These are phyloP conservation scores for Sylvicola fuscatus DNA, from an alignment of 2,888 invertebrate genomes.

Conservation along the genomic window DNA sequence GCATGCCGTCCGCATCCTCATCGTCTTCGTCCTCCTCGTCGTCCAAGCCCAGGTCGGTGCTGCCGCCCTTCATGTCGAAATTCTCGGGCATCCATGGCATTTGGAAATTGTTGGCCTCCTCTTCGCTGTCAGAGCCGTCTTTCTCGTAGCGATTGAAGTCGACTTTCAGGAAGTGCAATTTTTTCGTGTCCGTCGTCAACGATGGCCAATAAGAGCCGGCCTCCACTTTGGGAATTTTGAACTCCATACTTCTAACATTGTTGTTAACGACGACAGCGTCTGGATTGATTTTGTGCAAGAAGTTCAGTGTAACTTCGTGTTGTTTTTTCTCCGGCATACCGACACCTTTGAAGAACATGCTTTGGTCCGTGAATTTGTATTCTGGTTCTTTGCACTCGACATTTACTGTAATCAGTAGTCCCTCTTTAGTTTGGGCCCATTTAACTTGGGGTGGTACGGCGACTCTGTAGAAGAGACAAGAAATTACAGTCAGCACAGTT, in stretches of 20 bases:
- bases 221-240: constrained; percentile 44
- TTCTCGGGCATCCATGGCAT: background rate
- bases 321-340: constrained; percentile 67
- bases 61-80: background rate
- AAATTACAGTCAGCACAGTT: too few relatives aligned
- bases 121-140: constrained; percentile 83
- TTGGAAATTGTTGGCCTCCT: constrained; percentile 21
- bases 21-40: background rate
- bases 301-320: constrained; percentile 73
- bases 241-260: constrained; percentile 54
- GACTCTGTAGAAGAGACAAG: too few relatives aligned
- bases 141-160: constrained; percentile 98
- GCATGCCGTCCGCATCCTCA: background rate
- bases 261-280: constrained; percentile 53
- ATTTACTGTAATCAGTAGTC: constrained; percentile 74
- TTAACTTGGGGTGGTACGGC: constrained; percentile 56
- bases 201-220: constrained; percentile 73
- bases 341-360: constrained; percentile 63
- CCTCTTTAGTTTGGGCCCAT: constrained; percentile 81
- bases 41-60: background rate
- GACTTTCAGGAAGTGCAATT: constrained; percentile 89
- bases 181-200: constrained; percentile 68
- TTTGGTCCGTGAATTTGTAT: constrained; percentile 53
- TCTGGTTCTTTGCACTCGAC: constrained; percentile 74
- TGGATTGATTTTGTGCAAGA: constrained; percentile 63